Base-by-base conservation (phyloP, 2,797 vertebrate species). In the Allobates femoralis region DNA sequence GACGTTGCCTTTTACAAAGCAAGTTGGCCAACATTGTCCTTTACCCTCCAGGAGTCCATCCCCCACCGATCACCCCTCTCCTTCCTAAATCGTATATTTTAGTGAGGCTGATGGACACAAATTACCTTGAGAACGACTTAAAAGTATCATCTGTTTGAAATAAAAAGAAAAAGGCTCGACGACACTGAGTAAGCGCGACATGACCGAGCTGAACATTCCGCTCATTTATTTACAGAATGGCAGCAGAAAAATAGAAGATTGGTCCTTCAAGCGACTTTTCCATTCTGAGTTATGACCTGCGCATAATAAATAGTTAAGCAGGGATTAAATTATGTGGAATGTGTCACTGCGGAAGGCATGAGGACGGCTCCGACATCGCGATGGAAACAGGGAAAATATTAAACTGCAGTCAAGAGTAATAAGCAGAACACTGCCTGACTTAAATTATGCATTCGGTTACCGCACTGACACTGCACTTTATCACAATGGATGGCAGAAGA, bases 271-370 rank as follows among this genome's bases (percentile, higher is more conserved):
- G 89, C 90, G 91, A 92, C 92, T 92, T 92, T 88, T 83, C 78
- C 87, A 90, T 10, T 83, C 71, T 83, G 58, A 91, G 88, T 92
- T 91, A 90, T 86, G 90, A 93, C 91, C 91, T 84, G 83, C 69
- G 90, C 82, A 86, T 91, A 90, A 92, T 73, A 90, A 93, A 92
- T 87, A 90, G 88, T 89, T 91, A 90, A 91, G 88, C 89, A 82
- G 88, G 91, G 88, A 90, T 91, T 90, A 91, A 89, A 91, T 81
- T 81, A 90, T 88, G 89, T 86, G 86, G 91, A 91, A 91, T 89
- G 87, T 67, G 88, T 92, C 90, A 85, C 86, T 90, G 90, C 86
- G 60, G 86, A 91, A 89, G 30, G 85, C 89, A 91, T 90, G 88
- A 91, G 86, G 89, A 90, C 91, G 84, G 87, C 87, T 90, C 90